These are phyloP conservation scores for Lamellibrachia luymesi DNA, from an alignment of 1,140 invertebrate species.

Conservation along the genomic window DNA sequence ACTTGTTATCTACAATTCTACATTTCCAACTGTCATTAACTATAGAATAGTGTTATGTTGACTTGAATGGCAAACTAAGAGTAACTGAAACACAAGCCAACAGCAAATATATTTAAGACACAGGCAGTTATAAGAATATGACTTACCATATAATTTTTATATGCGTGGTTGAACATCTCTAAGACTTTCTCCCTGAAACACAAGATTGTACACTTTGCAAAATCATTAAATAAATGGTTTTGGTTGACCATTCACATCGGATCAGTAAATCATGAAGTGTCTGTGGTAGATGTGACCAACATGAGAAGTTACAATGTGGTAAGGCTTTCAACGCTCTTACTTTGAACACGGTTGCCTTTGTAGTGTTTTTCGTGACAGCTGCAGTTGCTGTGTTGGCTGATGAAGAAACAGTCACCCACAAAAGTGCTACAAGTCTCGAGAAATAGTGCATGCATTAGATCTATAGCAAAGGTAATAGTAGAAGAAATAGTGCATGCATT, in stretches of 20 bases:
- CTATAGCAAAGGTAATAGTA: too few relatives aligned
- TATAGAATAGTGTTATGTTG: neutral
- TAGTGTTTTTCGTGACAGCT: too few relatives aligned
- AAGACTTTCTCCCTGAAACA: constrained; percentile 75
- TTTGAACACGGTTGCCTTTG: too few relatives aligned
- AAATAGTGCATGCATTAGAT: too few relatives aligned
- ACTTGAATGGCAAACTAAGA: neutral
- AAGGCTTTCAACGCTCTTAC: too few relatives aligned
- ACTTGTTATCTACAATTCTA: neutral
- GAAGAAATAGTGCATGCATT: too few relatives aligned
- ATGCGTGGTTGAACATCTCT: constrained; percentile 98
- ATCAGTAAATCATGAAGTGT: too few relatives aligned
- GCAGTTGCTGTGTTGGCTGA: too few relatives aligned
- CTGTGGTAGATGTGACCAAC: too few relatives aligned
- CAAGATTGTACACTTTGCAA: neutral
- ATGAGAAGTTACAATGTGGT: too few relatives aligned
- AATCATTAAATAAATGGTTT: neutral
- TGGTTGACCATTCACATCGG: neutral
- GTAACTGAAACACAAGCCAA: neutral
- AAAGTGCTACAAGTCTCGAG: too few relatives aligned
- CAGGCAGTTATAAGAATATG: neutral
- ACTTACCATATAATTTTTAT: constrained; percentile 87
- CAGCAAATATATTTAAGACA: neutral
- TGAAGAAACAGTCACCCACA: too few relatives aligned
- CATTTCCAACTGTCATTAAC: neutral